Base-by-base conservation (phyloP, 2,113 vertebrate species). In the Dolichallabes microphthalmus region DNA sequence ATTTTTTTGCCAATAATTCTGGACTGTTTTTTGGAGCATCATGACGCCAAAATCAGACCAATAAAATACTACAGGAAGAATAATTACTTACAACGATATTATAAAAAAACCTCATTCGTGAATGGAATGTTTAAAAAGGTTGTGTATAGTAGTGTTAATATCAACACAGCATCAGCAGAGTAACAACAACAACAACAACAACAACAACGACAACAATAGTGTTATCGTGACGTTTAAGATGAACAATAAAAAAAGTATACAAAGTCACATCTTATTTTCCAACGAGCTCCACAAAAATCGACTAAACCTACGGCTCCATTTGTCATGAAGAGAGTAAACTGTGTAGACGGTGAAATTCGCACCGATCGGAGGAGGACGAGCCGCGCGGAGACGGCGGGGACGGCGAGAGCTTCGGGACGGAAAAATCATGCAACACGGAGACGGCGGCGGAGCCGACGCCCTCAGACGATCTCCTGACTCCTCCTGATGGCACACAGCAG, bases 401-500 rank as follows among this genome's bases (percentile, higher is more conserved):
- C 8, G 14, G 71, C 64, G 8, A 32, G 17, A 79, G 58, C 84
- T 85, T 60, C 88, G 39, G 64, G 73, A 83, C 53, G 85, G 77
- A 83, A 82, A 80, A 82, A 80, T 80, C 84, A 88, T 91, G 83
- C 63, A 61, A 71, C 80, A 86, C 53, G 81, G 84, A 85, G 60
- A 89, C 27, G 79, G 57, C 63, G 53, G 74, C 22, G 27, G 85
- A 69, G 73, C n/a, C 50, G 55, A 15, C n/a, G 13, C 35, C 77
- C 79, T 95, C 93, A 98, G 90, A 98, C 96, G 91, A 96, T 96
- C 90, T 98, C 96, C 30, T 96, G 92, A 91, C 92, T 97, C 88
- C 89, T 95, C 89, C 96, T 96, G 87, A 98, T 98, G 80, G 97
- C 96, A 52, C 97, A 99, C 91, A 96, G 97, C 76, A 99, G 94